phyloP scores from a whole-genome alignment of 2,888 invertebrate genomes.

The Campoletis raptor region DNA sequence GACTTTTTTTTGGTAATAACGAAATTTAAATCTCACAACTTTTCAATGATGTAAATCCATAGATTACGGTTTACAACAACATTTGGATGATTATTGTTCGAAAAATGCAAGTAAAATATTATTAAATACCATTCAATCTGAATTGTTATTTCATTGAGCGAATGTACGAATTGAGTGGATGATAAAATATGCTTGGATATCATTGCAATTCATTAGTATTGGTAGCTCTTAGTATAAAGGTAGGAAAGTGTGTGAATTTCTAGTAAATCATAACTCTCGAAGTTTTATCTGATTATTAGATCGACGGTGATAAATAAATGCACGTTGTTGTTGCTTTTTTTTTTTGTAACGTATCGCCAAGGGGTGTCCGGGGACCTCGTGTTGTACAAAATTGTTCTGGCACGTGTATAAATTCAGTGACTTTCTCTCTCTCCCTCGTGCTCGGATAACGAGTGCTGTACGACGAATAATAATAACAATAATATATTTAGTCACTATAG shows the following conservation, averaged over 20 bases:
- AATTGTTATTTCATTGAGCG: conserved; percentile 23
- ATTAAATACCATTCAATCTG: background rate
- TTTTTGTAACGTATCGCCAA: conserved; percentile 16
- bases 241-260: conserved; percentile 48
- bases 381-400: conserved; percentile 36
- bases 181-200: conserved; percentile 2
- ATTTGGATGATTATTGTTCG: background rate
- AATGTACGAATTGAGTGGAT: background rate
- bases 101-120: background rate
- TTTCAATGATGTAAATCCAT: background rate
- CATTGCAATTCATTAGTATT: conserved; percentile 24
- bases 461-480: conserved; percentile 39
- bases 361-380: conserved; percentile 32
- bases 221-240: conserved; percentile 15
- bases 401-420: conserved; percentile 54
- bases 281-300: conserved; percentile 50
- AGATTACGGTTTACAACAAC: background rate
- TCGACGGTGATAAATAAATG: conserved; percentile 49
- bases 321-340: conserved; percentile 25
- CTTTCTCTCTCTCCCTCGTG: conserved; percentile 32
- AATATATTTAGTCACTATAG: background rate
- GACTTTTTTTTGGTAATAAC: background rate
- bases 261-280: conserved; percentile 56
- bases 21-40: background rate
- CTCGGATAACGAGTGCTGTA: background rate